phyloP scores from a whole-genome alignment of 2,888 invertebrate genomes.

The Orthosia gothica region DNA sequence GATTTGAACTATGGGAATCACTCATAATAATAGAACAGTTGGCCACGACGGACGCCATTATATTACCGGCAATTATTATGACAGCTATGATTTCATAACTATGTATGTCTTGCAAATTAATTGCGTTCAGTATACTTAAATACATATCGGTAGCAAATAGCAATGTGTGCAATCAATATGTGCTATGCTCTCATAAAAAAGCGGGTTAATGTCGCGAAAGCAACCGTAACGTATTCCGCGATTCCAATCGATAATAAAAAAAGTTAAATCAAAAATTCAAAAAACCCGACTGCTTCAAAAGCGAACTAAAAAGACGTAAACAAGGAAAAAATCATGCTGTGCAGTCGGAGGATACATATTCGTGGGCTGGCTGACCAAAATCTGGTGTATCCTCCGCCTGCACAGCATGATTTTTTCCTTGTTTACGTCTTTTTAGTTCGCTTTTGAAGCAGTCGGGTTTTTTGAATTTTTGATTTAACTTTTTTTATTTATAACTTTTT shows the following conservation, averaged over 20 bases:
- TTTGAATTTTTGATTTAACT: no score
- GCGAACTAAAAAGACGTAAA: no score
- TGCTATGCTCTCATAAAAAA: conserved; percentile 27
- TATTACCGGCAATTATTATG: conserved; percentile 36
- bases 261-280: no score
- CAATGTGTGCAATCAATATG: not conserved
- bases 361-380: no score
- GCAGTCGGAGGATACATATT: no score
- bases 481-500: no score
- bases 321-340: no score
- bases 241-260: conserved; percentile 9
- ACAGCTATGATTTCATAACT: conserved; percentile 45
- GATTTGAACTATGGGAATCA: conserved; percentile 76
- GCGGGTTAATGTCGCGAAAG: conserved; percentile 6
- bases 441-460: no score
- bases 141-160: not conserved
- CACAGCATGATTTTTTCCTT: no score
- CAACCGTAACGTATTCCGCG: conserved; percentile 1
- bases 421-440: no score
- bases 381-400: no score
- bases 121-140: not conserved
- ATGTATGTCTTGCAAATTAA: conserved; percentile 19
- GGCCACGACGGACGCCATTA: conserved; percentile 24
- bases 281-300: no score
- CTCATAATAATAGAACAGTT: conserved; percentile 63